Evolutionary conservation across 1,140 invertebrate species (phyloP).

Genomic region (Augochlora pura): DNA sequence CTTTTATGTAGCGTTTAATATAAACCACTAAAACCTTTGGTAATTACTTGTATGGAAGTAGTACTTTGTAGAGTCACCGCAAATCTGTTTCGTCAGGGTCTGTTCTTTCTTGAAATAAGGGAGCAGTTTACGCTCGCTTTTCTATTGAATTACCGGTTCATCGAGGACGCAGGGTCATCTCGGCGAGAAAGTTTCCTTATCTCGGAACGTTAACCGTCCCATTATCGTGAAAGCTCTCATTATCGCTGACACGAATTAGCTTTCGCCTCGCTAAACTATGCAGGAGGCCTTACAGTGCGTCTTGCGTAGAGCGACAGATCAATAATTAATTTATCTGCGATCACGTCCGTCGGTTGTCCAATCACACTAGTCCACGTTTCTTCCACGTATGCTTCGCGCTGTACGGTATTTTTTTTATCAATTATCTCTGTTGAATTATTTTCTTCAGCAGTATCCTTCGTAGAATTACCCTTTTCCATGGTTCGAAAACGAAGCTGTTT

Average conservation of each 20-base stretch:
- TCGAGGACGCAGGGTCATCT: no score
- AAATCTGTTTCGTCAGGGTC: background rate
- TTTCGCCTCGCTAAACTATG: slow-evolving; percentile 55
- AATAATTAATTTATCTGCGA: slow-evolving; percentile 48
- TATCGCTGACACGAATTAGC: slow-evolving; percentile 54
- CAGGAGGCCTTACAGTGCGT: slow-evolving; percentile 13
- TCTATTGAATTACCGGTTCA: slow-evolving; percentile 14
- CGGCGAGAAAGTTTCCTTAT: slow-evolving; percentile 6
- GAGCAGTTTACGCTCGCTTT: background rate
- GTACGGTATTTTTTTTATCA: no score
- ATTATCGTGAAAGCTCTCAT: slow-evolving; percentile 48
- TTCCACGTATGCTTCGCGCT: background rate
- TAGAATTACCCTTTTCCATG: no score
- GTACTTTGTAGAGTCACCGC: no score
- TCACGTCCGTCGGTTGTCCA: slow-evolving; percentile 44
- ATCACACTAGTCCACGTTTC: background rate
- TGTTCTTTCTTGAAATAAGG: slow-evolving; percentile 24
- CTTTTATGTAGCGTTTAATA: no score
- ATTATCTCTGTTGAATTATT: no score
- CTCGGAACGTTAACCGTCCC: slow-evolving; percentile 29
- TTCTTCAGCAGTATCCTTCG: no score
- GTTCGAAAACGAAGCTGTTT: no score
- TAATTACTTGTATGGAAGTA: no score
- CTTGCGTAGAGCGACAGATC: slow-evolving; percentile 28
- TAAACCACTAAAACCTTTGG: no score